Base-by-base conservation (phyloP, 2,888 invertebrate species). In the Ophonus ardosiacus region DNA sequence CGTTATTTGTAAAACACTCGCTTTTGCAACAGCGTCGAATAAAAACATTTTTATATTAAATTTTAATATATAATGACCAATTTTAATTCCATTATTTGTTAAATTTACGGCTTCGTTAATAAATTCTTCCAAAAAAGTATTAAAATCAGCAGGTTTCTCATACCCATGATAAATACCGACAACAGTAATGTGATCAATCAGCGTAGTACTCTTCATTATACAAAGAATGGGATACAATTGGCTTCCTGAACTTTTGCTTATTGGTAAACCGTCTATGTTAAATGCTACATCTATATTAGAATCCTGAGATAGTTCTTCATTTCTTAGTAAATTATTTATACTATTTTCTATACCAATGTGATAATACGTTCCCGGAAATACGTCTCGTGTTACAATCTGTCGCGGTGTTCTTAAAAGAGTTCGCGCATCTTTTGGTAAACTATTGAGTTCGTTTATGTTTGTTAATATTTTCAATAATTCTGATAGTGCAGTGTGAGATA, bases 141-240 rank as follows among this genome's bases (percentile, higher is more conserved):
- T 83, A 57, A 56, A 87, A 86, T 86, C 85, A 7, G 85, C 61
- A 18, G 87, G 86, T 61, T 87, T 87, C 4, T 86, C 86, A 81
- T 86, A 80, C 68, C 87, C 86, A 81, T 86, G 85, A 65, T 87
- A 88, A 7, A 86, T 83, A 13, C 87, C 87, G 24, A 87, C 43
- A 10, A 87, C 84, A 86, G 87, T 86, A 15, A 88, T 85, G 81
- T 83, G 57, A 51, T 86, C 83, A 80, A 81, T 43, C 71, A 86
- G 83, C 65, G 85, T 38, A 74, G 15, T 82, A 68, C 15, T 38
- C n/a, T 10, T 15, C 17, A 87, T 24, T 71, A 81, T 86, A 83
- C 86, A 85, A 61, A 87, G 74, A 78, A 88, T 88, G 76, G 87
- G 87, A 86, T 87, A 88, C 3, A 86, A 85, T 31, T 86, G 86